Base-by-base conservation (phyloP, 2,113 vertebrate genomes). In the Zonotrichia leucophrys region DNA sequence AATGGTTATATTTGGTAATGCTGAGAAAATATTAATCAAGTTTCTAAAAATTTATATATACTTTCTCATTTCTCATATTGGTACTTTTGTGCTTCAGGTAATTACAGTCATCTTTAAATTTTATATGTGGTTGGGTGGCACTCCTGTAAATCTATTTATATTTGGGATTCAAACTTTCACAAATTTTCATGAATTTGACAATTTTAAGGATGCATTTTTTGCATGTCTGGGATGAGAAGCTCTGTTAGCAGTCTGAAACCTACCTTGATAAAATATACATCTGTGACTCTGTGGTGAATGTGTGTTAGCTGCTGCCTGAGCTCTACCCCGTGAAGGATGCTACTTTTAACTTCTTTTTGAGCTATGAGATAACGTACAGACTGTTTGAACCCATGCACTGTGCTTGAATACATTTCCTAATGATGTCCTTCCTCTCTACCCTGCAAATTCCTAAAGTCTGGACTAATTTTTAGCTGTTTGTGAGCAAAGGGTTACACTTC, bases 11-110 rank as follows among this genome's bases (percentile, higher is more conserved):
- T 67, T 96, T 97, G 90, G 31, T 96, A 96, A 89, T 87, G 37
- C 52, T 75, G 55, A 96, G 68, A 50, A 80, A 95, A 63, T 95
- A 95, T 97, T 97, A 97, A 96, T 97, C 59, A 97, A 83, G 62
- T 94, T 94, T 94, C 62, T 89, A 55, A 96, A 88, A 95, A 94
- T 96, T 87, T 96, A 56, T 89, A 39, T 75, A 37, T 90, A 59
- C 52, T 91, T 94, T 79, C 58, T 89, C 41, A 42, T 92, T 20
- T 90, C 75, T 91, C 33, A 72, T 73, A 17, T 56, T 84, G 28
- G 6, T 83, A 87, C 30, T 93, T 90, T 72, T 13, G 39, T 59
- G 20, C 56, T 89, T 93, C 42, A 49, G n/a, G 46, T 95, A 96
- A 96, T 92, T 96, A 62, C 10, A 75, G n/a, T 89, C 7, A 91